Base-by-base conservation (phyloP, 2,113 vertebrate species). In the Danionella cerebrum region DNA sequence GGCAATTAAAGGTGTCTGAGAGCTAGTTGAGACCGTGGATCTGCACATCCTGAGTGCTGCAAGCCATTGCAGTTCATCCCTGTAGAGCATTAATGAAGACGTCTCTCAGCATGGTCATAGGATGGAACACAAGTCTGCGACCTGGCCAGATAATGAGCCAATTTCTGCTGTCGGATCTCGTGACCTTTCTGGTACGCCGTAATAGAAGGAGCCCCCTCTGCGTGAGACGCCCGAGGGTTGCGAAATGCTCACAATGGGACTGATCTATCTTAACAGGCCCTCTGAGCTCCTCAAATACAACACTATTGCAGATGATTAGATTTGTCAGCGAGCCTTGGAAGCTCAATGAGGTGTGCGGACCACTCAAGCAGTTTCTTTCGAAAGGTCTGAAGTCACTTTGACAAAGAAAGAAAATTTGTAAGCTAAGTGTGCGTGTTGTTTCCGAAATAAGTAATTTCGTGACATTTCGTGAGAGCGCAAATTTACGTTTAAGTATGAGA, bases 101-200 rank as follows among this genome's bases (percentile, higher is more conserved):
- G 22, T 38, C 54, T 58, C 41, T 27, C 52, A 25, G 44, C 29
- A 39, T 53, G 51, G 24, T 36, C 36, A 55, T 25, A 48, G 41
- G 54, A 25, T 19, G 22, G 35, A 45, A 62, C 62, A 35, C 18
- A 24, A 25, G 9, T 11, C 45, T 38, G 62, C 29, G 67, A 67
- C 64, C 59, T 16, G 39, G 42, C 67, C 68, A 36, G 59, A 70
- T 77, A 76, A 76, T 77, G 64, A 79, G 54, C 25, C 36, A 12
- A 31, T 70, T 66, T 72, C 74, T 67, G 66, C 55, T 31, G 62
- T 70, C 29, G 52, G 69, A 42, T 21, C 36, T 13, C n/a, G 7
- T 79, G 78, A 79, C 78, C 75, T 77, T 76, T 73, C 66, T 59
- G 29, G 33, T 55, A 33, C 60, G 3, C 24, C 58, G 57, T 71